A percentile compares a stretch with the other conserved stretches of the same genome.
Conservation (phyloP, 2,113 vertebrate genomes). For the Bostrychus sinensis region DNA sequence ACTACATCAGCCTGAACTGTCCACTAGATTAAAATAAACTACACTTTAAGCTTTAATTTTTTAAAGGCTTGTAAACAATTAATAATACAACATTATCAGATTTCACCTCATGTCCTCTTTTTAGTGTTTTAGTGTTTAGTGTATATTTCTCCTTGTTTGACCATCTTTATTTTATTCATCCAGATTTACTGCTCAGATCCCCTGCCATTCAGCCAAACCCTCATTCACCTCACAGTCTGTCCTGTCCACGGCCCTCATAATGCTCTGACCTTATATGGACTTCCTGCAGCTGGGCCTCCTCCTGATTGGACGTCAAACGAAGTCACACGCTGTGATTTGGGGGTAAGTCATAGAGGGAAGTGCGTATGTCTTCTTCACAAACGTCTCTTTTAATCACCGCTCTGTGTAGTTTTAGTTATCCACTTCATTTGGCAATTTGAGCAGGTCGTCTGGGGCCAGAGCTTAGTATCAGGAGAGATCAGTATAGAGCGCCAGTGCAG, state of each 20-base stretch:
- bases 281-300: constrained; percentile 28
- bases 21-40: too few species aligned
- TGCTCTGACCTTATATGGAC: constrained; percentile 36
- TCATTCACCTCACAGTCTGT: not conserved
- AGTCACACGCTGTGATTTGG: constrained; percentile 20
- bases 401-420: not conserved
- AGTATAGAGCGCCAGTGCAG: too few species aligned
- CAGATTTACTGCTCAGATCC: not conserved
- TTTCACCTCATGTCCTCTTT: not conserved
- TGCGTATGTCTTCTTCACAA: constrained; percentile 18
- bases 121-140: not conserved
- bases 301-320: constrained; percentile 24
- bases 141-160: not conserved
- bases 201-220: not conserved
- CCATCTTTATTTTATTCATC: not conserved
- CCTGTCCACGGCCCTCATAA: constrained; percentile 16
- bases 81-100: not conserved
- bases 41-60: not conserved
- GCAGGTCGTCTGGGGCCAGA: not conserved
- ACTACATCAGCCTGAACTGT: too few species aligned
- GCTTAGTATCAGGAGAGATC: too few species aligned
- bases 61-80: not conserved
- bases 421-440: not conserved
- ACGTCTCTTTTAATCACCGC: not conserved
- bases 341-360: constrained; percentile 11